Conservation (phyloP, 2,797 vertebrate species). For the Mus minutoides region DNA sequence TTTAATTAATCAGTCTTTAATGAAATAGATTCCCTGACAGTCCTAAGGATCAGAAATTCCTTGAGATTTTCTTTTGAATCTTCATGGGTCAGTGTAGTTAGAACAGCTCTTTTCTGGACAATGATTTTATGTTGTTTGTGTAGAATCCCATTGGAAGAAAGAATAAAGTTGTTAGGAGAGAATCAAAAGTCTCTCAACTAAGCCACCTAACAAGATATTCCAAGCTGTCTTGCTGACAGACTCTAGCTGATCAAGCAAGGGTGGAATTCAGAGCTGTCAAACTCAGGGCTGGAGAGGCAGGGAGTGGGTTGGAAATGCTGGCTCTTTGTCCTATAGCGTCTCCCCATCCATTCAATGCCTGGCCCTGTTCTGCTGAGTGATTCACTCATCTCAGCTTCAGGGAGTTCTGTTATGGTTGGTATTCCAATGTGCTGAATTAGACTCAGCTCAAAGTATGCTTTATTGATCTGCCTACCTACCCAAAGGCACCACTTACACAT, state of each 20-base stretch:
- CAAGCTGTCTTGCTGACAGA: neutral
- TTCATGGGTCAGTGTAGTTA: neutral
- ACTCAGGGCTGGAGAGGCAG: neutral
- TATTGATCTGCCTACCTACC: neutral
- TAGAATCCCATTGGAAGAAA: neutral
- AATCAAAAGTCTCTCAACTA: neutral
- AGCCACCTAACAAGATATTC: neutral
- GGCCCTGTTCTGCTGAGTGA: neutral
- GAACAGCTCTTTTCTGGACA: neutral
- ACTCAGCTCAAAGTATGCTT: neutral
- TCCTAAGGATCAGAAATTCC: conserved; percentile 3
- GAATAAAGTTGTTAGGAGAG: neutral
- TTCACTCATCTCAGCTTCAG: neutral
- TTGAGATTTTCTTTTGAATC: conserved; percentile 38
- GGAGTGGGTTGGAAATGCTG: neutral
- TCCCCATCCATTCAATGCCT: neutral
- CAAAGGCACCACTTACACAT: neutral
- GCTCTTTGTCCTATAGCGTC: neutral
- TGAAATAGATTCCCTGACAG: conserved; percentile 9
- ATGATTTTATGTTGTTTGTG: neutral
- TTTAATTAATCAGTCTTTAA: conserved; percentile 18
- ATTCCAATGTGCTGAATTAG: conserved; percentile 29
- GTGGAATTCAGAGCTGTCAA: neutral
- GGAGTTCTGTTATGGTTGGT: neutral
- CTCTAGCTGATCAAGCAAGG: neutral